Conservation (phyloP, 2,113 vertebrate species). For the Chamaetylas fuelleborni region DNA sequence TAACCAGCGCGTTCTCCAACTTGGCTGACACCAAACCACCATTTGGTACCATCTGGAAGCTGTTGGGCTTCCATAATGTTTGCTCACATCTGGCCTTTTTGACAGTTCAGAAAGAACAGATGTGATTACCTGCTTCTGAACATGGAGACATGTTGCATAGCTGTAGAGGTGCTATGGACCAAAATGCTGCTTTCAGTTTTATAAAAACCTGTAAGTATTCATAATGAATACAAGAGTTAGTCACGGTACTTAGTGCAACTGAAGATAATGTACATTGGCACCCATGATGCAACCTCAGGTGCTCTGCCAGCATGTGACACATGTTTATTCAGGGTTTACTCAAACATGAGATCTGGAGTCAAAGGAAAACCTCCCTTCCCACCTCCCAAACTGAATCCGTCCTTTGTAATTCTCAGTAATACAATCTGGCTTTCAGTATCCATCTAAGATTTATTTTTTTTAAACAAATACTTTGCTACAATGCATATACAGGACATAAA, state of each 20-base stretch:
- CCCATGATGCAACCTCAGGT: background rate
- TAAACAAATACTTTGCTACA: background rate
- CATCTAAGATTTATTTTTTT: background rate
- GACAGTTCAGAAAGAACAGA: conserved; percentile 1
- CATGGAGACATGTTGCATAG: background rate
- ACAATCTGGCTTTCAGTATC: background rate
- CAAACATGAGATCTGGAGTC: background rate
- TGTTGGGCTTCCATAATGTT: background rate
- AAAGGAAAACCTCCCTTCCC: background rate
- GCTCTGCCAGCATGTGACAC: background rate
- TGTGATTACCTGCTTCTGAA: conserved; percentile 1
- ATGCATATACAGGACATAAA: background rate
- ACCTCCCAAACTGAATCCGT: background rate
- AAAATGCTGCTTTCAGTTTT: background rate
- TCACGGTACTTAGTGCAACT: background rate
- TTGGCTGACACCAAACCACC: background rate
- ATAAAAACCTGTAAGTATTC: background rate
- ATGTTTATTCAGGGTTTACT: background rate
- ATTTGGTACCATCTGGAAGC: background rate
- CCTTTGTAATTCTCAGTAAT: background rate
- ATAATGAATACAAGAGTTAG: background rate
- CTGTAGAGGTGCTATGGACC: background rate
- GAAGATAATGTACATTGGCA: background rate
- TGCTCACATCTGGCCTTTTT: background rate
- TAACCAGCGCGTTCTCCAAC: background rate